Evolutionary conservation across 2,888 invertebrate genomes (phyloP), one percentile per base, ranked within the genome.

Genomic region (Conops quadrifasciatus): DNA sequence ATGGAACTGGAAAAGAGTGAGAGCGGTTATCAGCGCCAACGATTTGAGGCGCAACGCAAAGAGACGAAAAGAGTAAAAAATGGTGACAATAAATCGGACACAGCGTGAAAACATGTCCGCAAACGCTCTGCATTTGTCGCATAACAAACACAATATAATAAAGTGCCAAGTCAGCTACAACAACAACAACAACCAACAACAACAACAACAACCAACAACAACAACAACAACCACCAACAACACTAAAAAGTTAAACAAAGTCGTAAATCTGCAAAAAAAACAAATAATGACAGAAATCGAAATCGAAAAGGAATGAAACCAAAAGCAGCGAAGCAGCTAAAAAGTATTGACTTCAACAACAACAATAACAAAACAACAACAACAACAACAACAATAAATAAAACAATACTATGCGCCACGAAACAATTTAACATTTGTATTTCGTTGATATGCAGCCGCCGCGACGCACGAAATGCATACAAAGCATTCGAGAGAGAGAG

Each of bases 1-100:
- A 21, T 19, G 45, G 45, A 16, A 43, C 11, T 19, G 45, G 1
- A 26, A 56, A 5, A 1, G 56, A 11, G 56, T 9, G 36, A 36
- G 9, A 26, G 3, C 21, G 24, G 19, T 15, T 21, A 26, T 21
- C 1, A 21, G 45, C 2, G 15, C 13, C 19, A 56, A 4, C 16
- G 59, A 16, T 19, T 4, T 49, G 19, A 4, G 30, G 30, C 1
- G 30, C 3, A n/a, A n/a, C 15, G 36, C 3, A 36, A 19, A 26
- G 59, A 28, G 59, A 1, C 59, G 13, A 30, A 43, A 24, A 15
- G 24, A 15, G 43, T 58, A 58, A 67, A 67, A 58, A 43, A 67
- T 56, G 67, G 67, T 67, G 67, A 67, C 67, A 67, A 67, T 67
- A 67, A 67, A 67, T 67, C 67, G 67, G 58, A 45, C 56, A 49